phyloP scores from a whole-genome alignment of 2,797 vertebrate species.

The Simalia tracyae region DNA sequence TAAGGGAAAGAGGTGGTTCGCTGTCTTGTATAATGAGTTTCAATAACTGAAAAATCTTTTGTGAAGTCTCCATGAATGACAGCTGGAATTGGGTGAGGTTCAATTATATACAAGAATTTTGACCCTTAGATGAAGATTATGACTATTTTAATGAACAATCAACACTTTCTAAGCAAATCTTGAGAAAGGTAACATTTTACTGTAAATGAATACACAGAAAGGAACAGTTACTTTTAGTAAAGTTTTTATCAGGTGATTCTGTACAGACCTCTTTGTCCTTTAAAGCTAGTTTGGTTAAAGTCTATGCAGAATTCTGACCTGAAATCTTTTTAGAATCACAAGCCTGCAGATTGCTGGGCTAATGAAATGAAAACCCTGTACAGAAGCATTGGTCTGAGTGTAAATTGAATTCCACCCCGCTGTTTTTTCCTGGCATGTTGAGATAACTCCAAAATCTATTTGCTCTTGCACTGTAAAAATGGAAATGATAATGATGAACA shows the following conservation, averaged over 20 bases:
- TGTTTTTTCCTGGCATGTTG: constrained; percentile 31
- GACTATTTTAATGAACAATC: not conserved
- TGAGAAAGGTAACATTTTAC: not conserved
- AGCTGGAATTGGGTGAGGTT: too few species aligned
- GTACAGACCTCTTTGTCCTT: constrained; percentile 12
- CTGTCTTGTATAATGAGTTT: too few species aligned
- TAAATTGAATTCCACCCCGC: constrained; percentile 34
- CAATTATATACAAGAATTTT: too few species aligned
- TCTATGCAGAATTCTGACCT: constrained; percentile 28
- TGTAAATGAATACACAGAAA: not conserved
- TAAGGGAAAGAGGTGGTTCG: too few species aligned
- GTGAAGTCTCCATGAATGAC: too few species aligned
- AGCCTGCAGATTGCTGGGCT: constrained; percentile 23
- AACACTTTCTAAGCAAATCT: not conserved
- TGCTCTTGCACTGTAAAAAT: constrained; percentile 26
- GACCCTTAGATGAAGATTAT: not conserved
- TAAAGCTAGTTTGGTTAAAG: constrained; percentile 25
- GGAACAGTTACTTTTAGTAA: not conserved
- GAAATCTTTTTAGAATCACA: constrained; percentile 28
- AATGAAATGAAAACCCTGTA: constrained; percentile 33
- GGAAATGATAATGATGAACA: constrained; percentile 9
- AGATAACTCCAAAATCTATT: constrained; percentile 31
- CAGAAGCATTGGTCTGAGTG: constrained; percentile 20
- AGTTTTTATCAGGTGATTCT: not conserved
- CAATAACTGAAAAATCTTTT: too few species aligned